Base-by-base conservation (phyloP, 2,797 vertebrate species). In the Crypturellus tataupa region DNA sequence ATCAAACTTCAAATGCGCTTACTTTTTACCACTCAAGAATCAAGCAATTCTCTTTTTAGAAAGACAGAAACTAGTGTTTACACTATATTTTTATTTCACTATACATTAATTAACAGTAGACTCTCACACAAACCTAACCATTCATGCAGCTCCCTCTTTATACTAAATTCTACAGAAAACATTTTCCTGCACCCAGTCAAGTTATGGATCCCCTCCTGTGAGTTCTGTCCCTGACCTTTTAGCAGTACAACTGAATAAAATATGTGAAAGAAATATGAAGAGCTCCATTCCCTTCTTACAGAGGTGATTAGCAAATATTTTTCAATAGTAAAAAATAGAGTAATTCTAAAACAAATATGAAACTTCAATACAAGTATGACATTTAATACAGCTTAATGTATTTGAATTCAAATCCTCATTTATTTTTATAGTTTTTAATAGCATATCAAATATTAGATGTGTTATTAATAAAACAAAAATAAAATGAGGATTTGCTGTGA, bases 391-490 rank as follows among this genome's bases (percentile, higher is more conserved):
- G 67, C 19, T 51, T 93, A 96, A 95, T 92, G 24, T 89, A 89
- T 97, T 95, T 95, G 63, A 85, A 89, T 49, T 89, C 27, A 85
- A 44, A 80, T 44, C 46, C 80, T 92, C 72, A 87, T 89, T 91
- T 89, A 85, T 85, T 95, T 90, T 93, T 72, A 92, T n/a, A 63
- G 65, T 17, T 83, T 89, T 85, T 83, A 94, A 95, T 89, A 63
- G 58, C 67, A 87, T 80, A 80, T 89, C 85, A 92, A 96, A 95
- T 87, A 95, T 87, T 94, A 72, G 81, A 79, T 76, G 80, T 29
- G 59, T 67, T 95, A 65, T 87, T 93, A 85, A 64, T 65, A 91
- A 91, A 93, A 95, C 76, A 92, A 96, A 95, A 96, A 89, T 80
- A 95, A 95, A 95, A 94, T 81, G 21, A 87, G 77, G 69, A 91